These are phyloP conservation scores for Pseudomyrmex gracilis DNA, from an alignment of 1,140 invertebrate species.

Conservation along the genomic window DNA sequence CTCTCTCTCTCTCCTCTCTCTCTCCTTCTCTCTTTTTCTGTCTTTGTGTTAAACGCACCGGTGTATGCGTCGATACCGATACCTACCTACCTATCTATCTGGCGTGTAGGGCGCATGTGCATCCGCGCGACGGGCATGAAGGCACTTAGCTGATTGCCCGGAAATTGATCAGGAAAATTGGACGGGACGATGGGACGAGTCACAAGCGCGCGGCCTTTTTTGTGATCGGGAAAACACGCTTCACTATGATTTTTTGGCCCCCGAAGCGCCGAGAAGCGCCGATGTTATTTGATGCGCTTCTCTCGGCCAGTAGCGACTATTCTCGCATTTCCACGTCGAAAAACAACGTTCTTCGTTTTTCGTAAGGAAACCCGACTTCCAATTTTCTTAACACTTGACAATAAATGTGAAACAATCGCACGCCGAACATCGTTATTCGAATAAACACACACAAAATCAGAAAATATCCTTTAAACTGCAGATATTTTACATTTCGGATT, in stretches of 20 bases:
- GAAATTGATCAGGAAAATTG: conserved; percentile 67
- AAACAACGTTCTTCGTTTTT: conserved; percentile 5
- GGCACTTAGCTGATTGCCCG: conserved; percentile 66
- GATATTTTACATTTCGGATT: too few relatives aligned
- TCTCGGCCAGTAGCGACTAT: background rate
- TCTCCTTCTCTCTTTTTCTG: conserved; percentile 39
- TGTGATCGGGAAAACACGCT: conserved; percentile 48
- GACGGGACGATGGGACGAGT: conserved; percentile 41
- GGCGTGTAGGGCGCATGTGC: conserved; percentile 46
- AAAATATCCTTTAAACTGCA: too few relatives aligned
- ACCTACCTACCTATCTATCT: conserved; percentile 41
- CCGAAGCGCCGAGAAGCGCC: background rate
- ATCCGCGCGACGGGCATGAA: conserved; percentile 50
- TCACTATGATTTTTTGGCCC: conserved; percentile 37
- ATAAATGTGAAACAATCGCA: background rate
- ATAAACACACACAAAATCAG: background rate
- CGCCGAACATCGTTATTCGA: background rate
- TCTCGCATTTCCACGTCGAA: conserved; percentile 27
- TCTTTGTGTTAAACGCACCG: conserved; percentile 60
- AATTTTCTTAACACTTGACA: conserved; percentile 2
- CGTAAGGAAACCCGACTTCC: background rate
- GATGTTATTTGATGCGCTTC: conserved; percentile 10
- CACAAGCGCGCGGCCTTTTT: conserved; percentile 24
- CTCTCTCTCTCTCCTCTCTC: conserved; percentile 15
- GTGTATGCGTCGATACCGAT: conserved; percentile 60